Evolutionary conservation across 2,888 invertebrate species (phyloP), one percentile per base, ranked within the genome.

Genomic region (Drosophila kokeensis): DNA sequence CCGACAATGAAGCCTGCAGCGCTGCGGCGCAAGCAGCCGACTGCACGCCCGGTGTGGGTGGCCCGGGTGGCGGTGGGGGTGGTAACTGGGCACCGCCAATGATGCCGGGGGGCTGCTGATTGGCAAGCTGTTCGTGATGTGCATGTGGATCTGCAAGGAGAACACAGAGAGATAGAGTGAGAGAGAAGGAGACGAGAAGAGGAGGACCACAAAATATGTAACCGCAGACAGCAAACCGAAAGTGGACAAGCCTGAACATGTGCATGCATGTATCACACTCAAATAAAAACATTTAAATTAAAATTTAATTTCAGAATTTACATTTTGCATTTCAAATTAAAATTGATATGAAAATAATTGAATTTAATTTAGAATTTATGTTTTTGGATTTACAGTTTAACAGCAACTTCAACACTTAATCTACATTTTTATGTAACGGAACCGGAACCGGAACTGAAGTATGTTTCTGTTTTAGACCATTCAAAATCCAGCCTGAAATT

Each of bases 111-210:
- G 92, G 90, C 71, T 92, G 92, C 86, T 92, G 92, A 90, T 90
- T 92, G 82, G 91, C 80, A 77, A 92, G 82, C 76, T 92, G 92
- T 82, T 92, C 92, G 87, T 92, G 92, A 91, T 92, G 92, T 67
- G 90, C 76, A 81, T 92, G 91, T 61, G 91, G 82, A 83, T 92
- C 92, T 91, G 72, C n/a, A 63, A 73, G 57, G 36, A 52, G 61
- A 54, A 11, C 21, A 32, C 6, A 48, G 40, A 21, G 24, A 55
- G 29, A 48, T 11, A 6, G 18, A 30, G 29, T 42, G 38, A 34
- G 54, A 27, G 7, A 15, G 11, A n/a, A 8, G 0, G 11, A 27
- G 1, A n/a, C 7, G 0, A 1, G 21, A 0, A 29, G 24, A 30
- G 15, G 4, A 8, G 24, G 24, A 24, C 34, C 83, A 72, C 83